Evolutionary conservation across 1,140 invertebrate species (phyloP), one percentile per base, ranked within the genome.

Genomic region (Vanessa atalanta): DNA sequence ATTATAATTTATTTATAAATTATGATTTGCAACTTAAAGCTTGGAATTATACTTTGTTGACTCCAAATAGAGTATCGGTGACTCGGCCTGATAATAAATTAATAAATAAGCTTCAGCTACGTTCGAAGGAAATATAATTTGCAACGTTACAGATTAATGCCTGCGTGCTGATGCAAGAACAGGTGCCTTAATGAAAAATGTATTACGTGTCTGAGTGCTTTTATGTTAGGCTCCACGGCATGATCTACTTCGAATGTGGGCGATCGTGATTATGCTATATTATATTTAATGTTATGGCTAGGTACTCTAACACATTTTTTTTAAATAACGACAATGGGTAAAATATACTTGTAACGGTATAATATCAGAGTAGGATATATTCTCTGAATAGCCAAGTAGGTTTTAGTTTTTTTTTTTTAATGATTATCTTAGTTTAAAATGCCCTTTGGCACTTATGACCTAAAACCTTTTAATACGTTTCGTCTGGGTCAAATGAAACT

Each of bases 381-480:
- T 43, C 23, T 16, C 53, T 26, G 23, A 57, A 57, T 57, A 55
- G 53, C 53, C 9, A 20, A 55, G 53, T 23, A 20, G 20, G 11
- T 50, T 51, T 51, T 68, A 11, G 31, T 11, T n/a, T 57, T 55
- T 15, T n/a, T 23, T 50, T 65, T 51, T 26, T 15, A 9, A 53
- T 53, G 0, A 51, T 68, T 47, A 20, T 65, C 37, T 47, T 31
- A 60, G 51, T 4, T 26, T 47, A 68, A 51, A 43, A 20, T 31
- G 65, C 13, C 6, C 57, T 26, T n/a, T 37, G 48, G 61, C 13
- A 13, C 70, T 2, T 72, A n/a, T 64, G 79, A 83, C 83, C 77
- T 80, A 66, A 70, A 69, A 82, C 80, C 82, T 84, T 83, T 85
- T 73, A 57, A 79, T 79, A 80, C 79, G 72, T 65, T 16, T 50